A percentile compares a stretch with the other conserved stretches of the same genome.
Evolutionary conservation across 2,797 vertebrate genomes (phyloP).

Genomic region (Eulemur rubriventer): DNA sequence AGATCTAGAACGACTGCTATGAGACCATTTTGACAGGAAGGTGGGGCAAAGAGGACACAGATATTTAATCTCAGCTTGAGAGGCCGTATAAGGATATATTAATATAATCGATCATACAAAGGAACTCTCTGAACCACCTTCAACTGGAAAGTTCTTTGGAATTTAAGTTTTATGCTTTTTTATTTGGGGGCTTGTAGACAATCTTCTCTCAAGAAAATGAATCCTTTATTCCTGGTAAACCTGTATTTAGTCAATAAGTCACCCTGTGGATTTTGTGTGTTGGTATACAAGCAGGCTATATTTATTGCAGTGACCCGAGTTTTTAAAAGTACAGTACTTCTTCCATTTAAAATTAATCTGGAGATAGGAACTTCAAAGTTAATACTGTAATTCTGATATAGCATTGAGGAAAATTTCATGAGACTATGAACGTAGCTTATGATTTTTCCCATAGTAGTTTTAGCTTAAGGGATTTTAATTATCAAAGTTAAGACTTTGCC

Average conservation of each 20-base stretch:
- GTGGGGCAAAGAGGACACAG: neutral
- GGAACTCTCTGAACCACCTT: slow-evolving; percentile 27
- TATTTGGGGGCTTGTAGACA: neutral
- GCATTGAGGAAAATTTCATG: neutral
- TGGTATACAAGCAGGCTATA: neutral
- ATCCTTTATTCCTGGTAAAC: slow-evolving; percentile 11
- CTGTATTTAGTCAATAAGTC: neutral
- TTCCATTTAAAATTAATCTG: slow-evolving; percentile 49
- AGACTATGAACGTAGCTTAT: neutral
- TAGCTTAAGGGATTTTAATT: neutral
- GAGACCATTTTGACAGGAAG: neutral
- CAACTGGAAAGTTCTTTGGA: slow-evolving; percentile 36
- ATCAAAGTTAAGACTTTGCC: neutral
- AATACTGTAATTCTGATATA: neutral
- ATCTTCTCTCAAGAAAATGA: slow-evolving; percentile 36
- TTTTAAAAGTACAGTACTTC: slow-evolving; percentile 17
- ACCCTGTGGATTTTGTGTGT: neutral
- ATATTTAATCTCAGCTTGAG: slow-evolving; percentile 11
- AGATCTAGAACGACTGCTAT: neutral
- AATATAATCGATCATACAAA: slow-evolving; percentile 18
- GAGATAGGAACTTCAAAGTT: neutral
- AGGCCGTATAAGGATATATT: neutral
- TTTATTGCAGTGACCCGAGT: neutral
- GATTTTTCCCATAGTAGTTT: slow-evolving; percentile 2
- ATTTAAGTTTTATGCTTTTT: slow-evolving; percentile 45